Percentiles rank a stretch among this genome's conserved stretches.
These are phyloP conservation scores for Paralichthys olivaceus DNA, from an alignment of 2,113 vertebrate genomes.

Conservation along the genomic window DNA sequence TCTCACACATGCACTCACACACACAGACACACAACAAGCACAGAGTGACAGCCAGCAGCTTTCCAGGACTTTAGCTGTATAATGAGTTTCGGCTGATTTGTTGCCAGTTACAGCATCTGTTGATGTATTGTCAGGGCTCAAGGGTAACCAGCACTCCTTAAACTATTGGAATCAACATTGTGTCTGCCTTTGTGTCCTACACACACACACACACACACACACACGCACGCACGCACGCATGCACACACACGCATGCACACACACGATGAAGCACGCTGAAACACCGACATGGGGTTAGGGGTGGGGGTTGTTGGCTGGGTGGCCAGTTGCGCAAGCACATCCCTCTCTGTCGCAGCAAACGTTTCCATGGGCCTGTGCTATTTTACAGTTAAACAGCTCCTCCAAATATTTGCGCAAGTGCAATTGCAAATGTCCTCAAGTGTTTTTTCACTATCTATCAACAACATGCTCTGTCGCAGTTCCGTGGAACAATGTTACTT, in stretches of 20 bases:
- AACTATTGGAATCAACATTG: background rate
- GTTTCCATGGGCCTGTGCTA: background rate
- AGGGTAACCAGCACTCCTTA: conserved; percentile 12
- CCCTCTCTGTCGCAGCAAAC: conserved; percentile 2
- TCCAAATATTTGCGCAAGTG: conserved; percentile 46
- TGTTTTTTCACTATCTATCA: background rate
- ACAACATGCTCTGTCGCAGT: too few species aligned
- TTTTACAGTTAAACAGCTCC: conserved; percentile 21
- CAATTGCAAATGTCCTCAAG: background rate
- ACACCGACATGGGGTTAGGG: background rate
- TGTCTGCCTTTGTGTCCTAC: background rate
- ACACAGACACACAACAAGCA: background rate
- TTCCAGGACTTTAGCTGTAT: conserved; percentile 3
- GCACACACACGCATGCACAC: background rate
- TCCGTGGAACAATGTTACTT: too few species aligned
- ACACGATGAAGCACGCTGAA: background rate
- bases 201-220: background rate
- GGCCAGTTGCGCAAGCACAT: background rate
- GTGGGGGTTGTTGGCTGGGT: background rate
- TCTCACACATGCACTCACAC: background rate
- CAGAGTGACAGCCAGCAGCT: conserved; percentile 7
- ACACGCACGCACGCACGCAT: background rate
- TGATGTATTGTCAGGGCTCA: conserved; percentile 25
- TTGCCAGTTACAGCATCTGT: conserved; percentile 25
- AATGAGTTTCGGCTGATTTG: conserved; percentile 38